phyloP scores from a whole-genome alignment of 23 tunicate genomes.

The Diplosoma virens region DNA sequence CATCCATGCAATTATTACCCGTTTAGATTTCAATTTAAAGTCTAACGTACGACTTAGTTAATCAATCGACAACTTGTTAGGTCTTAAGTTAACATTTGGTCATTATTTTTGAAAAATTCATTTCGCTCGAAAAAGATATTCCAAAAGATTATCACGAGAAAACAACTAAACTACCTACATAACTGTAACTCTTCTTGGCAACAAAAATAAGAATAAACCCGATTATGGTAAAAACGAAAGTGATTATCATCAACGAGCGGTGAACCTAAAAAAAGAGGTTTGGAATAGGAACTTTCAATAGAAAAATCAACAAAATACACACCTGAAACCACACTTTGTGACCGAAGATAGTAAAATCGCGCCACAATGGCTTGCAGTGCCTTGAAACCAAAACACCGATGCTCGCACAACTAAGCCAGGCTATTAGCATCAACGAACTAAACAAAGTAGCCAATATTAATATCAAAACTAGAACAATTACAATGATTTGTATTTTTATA shows the following conservation, averaged over 20 bases:
- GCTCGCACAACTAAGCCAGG: constrained; percentile 74
- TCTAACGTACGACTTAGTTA: too few relatives aligned
- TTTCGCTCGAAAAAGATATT: too few relatives aligned
- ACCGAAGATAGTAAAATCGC: constrained; percentile 5
- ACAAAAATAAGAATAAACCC: constrained; percentile 59
- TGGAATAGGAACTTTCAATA: too few relatives aligned
- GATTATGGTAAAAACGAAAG: constrained; percentile 34
- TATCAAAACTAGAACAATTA: too few relatives aligned
- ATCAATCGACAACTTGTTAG: too few relatives aligned
- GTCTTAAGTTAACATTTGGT: too few relatives aligned
- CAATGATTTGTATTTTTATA: too few relatives aligned
- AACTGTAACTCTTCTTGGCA: constrained; percentile 36
- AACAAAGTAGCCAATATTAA: not conserved
- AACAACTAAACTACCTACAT: constrained; percentile 46
- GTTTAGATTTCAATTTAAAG: too few relatives aligned
- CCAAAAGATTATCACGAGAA: too few relatives aligned
- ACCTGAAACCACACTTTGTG: constrained; percentile 88
- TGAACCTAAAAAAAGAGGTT: constrained; percentile 55
- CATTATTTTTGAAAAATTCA: too few relatives aligned
- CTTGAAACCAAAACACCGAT: constrained; percentile 66
- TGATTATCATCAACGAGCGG: constrained; percentile 47
- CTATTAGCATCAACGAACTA: constrained; percentile 72
- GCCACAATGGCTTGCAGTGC: constrained; percentile 80
- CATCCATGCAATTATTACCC: too few relatives aligned
- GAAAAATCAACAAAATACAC: not conserved